These are phyloP conservation scores for Eptesicus fuscus DNA, from an alignment of 2,113 vertebrate species.

Conservation along the genomic window DNA sequence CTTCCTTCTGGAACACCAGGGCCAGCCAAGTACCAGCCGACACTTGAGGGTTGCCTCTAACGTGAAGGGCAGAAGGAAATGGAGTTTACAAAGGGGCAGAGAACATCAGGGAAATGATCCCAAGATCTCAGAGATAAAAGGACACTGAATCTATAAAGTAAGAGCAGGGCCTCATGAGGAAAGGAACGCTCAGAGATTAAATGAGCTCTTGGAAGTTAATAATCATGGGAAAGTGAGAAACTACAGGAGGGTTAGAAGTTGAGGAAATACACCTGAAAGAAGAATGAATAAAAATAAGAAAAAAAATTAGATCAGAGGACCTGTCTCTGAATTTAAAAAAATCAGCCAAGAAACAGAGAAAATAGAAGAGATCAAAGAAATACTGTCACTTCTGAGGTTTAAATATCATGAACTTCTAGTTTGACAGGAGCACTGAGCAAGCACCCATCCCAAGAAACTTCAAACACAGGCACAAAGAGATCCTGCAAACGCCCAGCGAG, in stretches of 20 bases:
- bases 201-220: not conserved
- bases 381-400: not conserved
- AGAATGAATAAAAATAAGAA: not conserved
- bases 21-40: not conserved
- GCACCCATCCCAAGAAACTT: not conserved
- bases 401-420: not conserved
- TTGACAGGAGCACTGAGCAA: not conserved
- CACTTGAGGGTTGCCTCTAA: too few species aligned
- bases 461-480: not conserved
- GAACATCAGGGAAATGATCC: not conserved
- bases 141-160: fast-evolving
- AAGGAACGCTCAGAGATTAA: not conserved
- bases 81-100: not conserved
- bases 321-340: not conserved
- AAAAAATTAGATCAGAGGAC: not conserved
- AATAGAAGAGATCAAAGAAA: not conserved
- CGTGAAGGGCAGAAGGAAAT: not conserved
- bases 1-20: fast-evolving
- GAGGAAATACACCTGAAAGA: not conserved
- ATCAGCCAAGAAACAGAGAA: not conserved
- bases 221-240: not conserved
- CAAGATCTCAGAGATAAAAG: not conserved
- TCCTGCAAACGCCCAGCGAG: not conserved
- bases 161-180: too few species aligned
- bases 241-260: not conserved